A percentile compares a stretch with the other conserved stretches of the same genome.
Evolutionary conservation across 2,888 invertebrate genomes (phyloP).

Genomic region (Adineta ricciae): DNA sequence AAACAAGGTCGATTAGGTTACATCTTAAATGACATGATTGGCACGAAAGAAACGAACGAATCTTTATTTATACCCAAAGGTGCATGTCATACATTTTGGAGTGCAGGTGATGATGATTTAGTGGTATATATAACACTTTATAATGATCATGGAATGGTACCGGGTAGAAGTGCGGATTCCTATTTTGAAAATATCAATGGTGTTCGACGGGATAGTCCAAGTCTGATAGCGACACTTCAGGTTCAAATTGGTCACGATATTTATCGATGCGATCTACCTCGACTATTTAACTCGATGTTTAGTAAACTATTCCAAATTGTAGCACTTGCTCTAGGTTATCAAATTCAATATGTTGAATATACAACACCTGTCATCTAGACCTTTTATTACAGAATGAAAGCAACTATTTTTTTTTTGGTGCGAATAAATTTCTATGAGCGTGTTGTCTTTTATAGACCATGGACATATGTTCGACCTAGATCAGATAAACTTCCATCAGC

Average conservation of each 20-base stretch:
- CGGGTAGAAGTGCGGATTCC: conserved; percentile 1
- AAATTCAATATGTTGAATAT: not conserved
- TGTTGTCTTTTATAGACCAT: not conserved
- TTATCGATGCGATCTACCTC: not conserved
- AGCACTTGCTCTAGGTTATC: not conserved
- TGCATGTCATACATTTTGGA: conserved; percentile 8
- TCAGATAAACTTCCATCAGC: not conserved
- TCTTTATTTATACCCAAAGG: not conserved
- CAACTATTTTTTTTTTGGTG: no score
- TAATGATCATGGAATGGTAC: not conserved
- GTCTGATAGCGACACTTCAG: not conserved
- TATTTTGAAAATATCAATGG: conserved; percentile 7
- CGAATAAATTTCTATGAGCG: no score
- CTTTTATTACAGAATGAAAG: no score
- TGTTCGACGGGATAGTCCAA: not conserved
- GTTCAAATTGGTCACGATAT: conserved; percentile 5
- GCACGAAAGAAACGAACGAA: not conserved
- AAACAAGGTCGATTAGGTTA: not conserved
- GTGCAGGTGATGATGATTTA: not conserved
- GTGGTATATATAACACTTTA: not conserved
- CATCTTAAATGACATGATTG: not conserved
- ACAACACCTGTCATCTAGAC: not conserved
- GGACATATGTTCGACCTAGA: not conserved
- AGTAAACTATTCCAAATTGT: not conserved
- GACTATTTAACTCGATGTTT: not conserved